phyloP scores from a whole-genome alignment of 2,888 invertebrate species.

The Rhagophthalmus giganteus region DNA sequence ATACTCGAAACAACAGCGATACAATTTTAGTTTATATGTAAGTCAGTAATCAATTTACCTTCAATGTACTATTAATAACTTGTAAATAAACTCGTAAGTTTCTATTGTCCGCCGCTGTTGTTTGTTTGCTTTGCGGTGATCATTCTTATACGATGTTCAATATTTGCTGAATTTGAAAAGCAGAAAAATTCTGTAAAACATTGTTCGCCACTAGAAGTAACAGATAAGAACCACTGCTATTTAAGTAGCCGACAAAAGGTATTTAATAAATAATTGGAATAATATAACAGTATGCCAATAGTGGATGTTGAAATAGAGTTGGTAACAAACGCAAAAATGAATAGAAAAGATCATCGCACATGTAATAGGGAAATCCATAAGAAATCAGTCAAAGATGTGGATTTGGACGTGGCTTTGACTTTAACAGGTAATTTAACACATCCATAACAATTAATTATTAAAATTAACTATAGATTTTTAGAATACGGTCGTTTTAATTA shows the following conservation, averaged over 20 bases:
- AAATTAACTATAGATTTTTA: conserved; percentile 43
- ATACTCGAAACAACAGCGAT: too few species aligned
- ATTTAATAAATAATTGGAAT: too few species aligned
- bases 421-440: conserved; percentile 25
- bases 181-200: too few species aligned
- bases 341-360: conserved; percentile 8
- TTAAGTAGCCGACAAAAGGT: too few species aligned
- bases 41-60: too few species aligned
- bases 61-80: background rate
- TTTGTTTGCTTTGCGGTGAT: conserved; percentile 13
- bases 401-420: conserved; percentile 34
- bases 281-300: background rate
- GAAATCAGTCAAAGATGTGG: conserved; percentile 13
- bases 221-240: too few species aligned
- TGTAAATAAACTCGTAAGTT: background rate
- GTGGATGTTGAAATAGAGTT: background rate
- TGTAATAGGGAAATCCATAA: too few species aligned
- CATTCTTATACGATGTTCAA: conserved; percentile 19
- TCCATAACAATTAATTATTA: background rate
- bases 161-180: conserved; percentile 9
- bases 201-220: too few species aligned
- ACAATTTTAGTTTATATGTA: too few species aligned
- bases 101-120: conserved; percentile 9
- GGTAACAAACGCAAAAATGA: background rate
- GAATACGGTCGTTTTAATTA: conserved; percentile 74